Evolutionary conservation across 2,888 invertebrate species (phyloP).

Genomic region (Andricus curvator): DNA sequence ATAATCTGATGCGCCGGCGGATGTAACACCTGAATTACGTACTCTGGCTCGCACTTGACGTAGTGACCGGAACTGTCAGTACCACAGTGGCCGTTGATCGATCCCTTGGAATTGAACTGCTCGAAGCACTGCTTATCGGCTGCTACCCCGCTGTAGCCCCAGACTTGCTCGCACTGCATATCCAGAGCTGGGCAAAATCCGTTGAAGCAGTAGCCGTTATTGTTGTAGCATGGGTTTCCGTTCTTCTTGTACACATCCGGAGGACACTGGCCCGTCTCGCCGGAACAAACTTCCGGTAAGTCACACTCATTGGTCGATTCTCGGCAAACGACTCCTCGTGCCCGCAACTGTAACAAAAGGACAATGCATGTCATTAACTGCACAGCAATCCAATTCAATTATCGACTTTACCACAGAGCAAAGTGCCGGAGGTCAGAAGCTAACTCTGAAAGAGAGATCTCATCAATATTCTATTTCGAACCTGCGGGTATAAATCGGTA

Average conservation of each 20-base stretch:
- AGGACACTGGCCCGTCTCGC: slow-evolving; percentile 93
- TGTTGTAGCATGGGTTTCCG: slow-evolving; percentile 89
- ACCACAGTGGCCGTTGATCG: slow-evolving; percentile 97
- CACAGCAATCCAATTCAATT: slow-evolving; percentile 18
- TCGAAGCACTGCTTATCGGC: slow-evolving; percentile 95
- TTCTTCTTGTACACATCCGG: slow-evolving; percentile 94
- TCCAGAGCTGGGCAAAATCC: slow-evolving; percentile 94
- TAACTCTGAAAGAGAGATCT: not conserved
- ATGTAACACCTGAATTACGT: slow-evolving; percentile 77
- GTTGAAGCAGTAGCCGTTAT: slow-evolving; percentile 92
- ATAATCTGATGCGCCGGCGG: slow-evolving; percentile 9
- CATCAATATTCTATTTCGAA: not conserved
- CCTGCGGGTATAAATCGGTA: not conserved
- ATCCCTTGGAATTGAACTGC: slow-evolving; percentile 96
- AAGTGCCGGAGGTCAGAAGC: slow-evolving; percentile 8
- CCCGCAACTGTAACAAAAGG: slow-evolving; percentile 82
- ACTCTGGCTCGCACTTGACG: slow-evolving; percentile 93
- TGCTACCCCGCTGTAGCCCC: slow-evolving; percentile 92
- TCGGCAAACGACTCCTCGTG: slow-evolving; percentile 90
- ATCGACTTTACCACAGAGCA: not conserved
- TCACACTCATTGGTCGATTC: slow-evolving; percentile 95
- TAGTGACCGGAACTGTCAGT: slow-evolving; percentile 86
- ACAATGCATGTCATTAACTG: slow-evolving; percentile 32
- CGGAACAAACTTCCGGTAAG: slow-evolving; percentile 95
- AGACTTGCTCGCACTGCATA: slow-evolving; percentile 94